A percentile compares a stretch with the other conserved stretches of the same genome.
These are phyloP conservation scores for Leuciscus waleckii DNA, from an alignment of 2,797 vertebrate species.

Conservation along the genomic window DNA sequence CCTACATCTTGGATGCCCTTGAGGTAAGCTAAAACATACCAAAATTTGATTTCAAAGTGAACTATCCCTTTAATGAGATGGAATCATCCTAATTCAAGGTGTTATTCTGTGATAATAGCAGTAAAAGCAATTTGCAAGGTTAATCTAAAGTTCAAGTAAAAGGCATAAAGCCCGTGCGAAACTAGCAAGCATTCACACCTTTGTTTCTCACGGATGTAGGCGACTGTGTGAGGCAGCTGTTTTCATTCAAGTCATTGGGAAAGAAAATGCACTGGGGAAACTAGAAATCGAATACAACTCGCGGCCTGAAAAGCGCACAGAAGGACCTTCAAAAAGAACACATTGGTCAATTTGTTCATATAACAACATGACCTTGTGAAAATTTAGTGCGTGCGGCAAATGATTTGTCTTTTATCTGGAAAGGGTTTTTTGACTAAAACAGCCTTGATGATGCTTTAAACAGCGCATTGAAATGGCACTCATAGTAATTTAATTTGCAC, in stretches of 20 bases:
- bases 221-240: constrained; percentile 19
- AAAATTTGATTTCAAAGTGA: no score
- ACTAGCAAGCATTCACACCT: constrained; percentile 35
- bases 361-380: constrained; percentile 16
- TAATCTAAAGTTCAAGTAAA: constrained; percentile 53
- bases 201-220: constrained; percentile 11
- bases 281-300: constrained; percentile 1
- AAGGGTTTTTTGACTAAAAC: constrained; percentile 7
- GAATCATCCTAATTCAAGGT: constrained; percentile 70
- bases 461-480: constrained; percentile 16
- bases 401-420: not conserved
- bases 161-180: constrained; percentile 52
- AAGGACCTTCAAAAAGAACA: constrained; percentile 32
- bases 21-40: no score
- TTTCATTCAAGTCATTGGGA: constrained; percentile 3
- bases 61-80: no score
- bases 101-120: constrained; percentile 67
- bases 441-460: constrained; percentile 37
- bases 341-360: constrained; percentile 23
- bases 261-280: not conserved
- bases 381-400: not conserved
- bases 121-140: constrained; percentile 67
- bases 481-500: constrained; percentile 22
- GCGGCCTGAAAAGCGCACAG: not conserved
- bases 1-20: no score